Conservation (phyloP, 1,140 invertebrate species). For the Danaus plexippus region DNA sequence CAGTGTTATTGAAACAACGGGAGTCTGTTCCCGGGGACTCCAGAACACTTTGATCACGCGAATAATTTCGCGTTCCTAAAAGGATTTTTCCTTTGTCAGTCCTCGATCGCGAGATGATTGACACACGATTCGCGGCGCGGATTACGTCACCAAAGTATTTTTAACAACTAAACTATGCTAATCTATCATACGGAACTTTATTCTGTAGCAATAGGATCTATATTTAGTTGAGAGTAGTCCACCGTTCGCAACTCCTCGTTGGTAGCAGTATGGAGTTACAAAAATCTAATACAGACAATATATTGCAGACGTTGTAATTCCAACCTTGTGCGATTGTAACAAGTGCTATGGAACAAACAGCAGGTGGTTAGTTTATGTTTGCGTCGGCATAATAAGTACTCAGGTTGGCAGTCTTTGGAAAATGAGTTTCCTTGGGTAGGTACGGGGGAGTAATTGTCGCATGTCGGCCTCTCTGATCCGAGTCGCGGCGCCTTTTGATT, state of each 20-base stretch:
- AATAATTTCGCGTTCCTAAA: conserved; percentile 44
- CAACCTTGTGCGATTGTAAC: conserved; percentile 1
- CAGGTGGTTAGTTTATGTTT: conserved; percentile 10
- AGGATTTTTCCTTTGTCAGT: conserved; percentile 68
- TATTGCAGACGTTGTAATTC: conserved; percentile 4
- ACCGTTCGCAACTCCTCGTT: conserved; percentile 13
- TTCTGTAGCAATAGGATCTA: conserved; percentile 4
- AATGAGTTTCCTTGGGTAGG: conserved; percentile 62
- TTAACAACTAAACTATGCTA: conserved; percentile 4
- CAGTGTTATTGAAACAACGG: conserved; percentile 48
- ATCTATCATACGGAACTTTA: conserved; percentile 16
- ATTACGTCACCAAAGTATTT: conserved; percentile 32
- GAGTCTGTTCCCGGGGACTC: conserved; percentile 48
- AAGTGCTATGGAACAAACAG: conserved; percentile 4
- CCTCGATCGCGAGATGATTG: conserved; percentile 57
- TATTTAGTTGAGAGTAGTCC: neutral
- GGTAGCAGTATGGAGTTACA: conserved; percentile 23
- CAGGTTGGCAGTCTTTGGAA: conserved; percentile 56
- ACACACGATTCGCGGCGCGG: conserved; percentile 53
- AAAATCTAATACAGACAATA: conserved; percentile 12
- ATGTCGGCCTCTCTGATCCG: conserved; percentile 47
- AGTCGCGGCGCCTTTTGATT: conserved; percentile 59
- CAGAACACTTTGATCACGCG: conserved; percentile 55
- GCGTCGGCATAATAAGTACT: conserved; percentile 50
- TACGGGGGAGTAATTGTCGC: conserved; percentile 42